Evolutionary conservation across 1,140 invertebrate genomes (phyloP), one percentile per base, ranked within the genome.

Genomic region (Pentalonia nigronervosa): DNA sequence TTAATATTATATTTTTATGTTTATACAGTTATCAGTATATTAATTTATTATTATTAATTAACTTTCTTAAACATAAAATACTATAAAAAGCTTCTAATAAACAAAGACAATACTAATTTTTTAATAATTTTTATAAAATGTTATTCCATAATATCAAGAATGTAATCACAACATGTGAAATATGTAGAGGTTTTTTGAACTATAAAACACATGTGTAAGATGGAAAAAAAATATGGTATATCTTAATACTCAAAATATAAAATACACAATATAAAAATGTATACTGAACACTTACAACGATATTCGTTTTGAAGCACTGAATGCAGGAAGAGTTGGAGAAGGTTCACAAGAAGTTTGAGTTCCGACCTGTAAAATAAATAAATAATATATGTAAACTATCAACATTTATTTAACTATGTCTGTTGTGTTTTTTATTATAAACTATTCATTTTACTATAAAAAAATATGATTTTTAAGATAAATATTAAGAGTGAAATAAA

Each of bases 331-430:
- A 87, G 87, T 94, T 41, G 94, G 94, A 30, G 94, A 94, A 34
- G 93, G 93, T 53, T 94, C 94, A 93, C 93, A 93, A 90, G 93
- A 94, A 14, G 94, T 94, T 88, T 94, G 94, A 45, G 94, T 94
- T 30, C 94, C 94, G 11, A 94, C 94, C 94, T 94, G 67, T 25
- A 88, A 90, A 94, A 88, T 89, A 91, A 53, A 91, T 86, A 48
- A 87, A 86, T 47, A n/a, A 30, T 86, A 7, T 30, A 47, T 48
- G 34, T 50, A 20, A 87, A 34, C 30, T 48, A n/a, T 48, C 17
- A 21, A 86, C 21, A 84, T 84, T 45, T 25, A 41, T 45, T 84
- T 45, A 84, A 41, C 11, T 1, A 23, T 84, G 8, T 84, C 0
- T 60, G 1, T 56, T 60, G 25, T 56, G 53, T 56, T 9, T 56